A percentile compares a stretch with the other conserved stretches of the same genome.
These are phyloP conservation scores for Chondrilla cf. caribensis DNA, from an alignment of 37 sponge, comb jelly and placozoan genomes.

Conservation along the genomic window DNA sequence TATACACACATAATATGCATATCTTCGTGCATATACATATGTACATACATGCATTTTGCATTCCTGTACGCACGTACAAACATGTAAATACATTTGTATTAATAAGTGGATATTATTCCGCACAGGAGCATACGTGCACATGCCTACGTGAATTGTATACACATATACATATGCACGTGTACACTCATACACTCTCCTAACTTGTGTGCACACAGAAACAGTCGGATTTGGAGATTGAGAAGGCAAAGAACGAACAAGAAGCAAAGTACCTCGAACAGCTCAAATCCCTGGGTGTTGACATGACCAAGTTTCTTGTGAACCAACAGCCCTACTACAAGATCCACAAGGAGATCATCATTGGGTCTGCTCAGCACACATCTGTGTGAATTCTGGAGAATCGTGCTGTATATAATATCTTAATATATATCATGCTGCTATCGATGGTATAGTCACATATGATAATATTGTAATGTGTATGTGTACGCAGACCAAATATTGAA, in stretches of 20 bases:
- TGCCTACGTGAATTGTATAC: background rate
- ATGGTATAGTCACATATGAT: too few species aligned
- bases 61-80: too few species aligned
- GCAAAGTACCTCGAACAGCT: slow-evolving; percentile 25
- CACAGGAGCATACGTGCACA: too few species aligned
- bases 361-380: background rate
- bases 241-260: slow-evolving; percentile 44
- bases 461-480: too few species aligned
- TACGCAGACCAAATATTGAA: too few species aligned
- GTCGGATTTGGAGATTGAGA: slow-evolving; percentile 38
- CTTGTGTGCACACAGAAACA: too few species aligned
- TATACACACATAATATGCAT: too few species aligned
- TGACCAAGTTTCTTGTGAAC: slow-evolving; percentile 54
- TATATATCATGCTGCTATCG: background rate
- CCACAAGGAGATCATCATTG: slow-evolving; percentile 52
- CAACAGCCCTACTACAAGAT: slow-evolving; percentile 43
- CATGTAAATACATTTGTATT: too few species aligned
- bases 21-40: too few species aligned
- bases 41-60: too few species aligned
- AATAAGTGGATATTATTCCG: too few species aligned
- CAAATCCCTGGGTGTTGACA: slow-evolving; percentile 66
- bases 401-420: background rate
- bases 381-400: background rate
- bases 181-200: too few species aligned
- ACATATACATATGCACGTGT: background rate